Conservation (phyloP, 2,113 vertebrate genomes). For the Petaurus breviceps region DNA sequence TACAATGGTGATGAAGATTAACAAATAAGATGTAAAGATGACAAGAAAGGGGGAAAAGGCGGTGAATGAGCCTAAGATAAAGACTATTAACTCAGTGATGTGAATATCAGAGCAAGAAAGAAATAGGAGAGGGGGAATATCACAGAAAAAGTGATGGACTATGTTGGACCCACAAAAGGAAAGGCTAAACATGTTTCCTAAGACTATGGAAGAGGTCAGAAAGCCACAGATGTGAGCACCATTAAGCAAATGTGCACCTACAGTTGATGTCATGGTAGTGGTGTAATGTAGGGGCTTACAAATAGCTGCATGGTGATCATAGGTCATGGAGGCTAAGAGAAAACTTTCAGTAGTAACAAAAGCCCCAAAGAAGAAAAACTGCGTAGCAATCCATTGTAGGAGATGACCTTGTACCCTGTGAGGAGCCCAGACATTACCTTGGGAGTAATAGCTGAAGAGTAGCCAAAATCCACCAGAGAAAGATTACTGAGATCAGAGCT, state of each 20-base stretch:
- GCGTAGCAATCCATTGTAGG: not conserved
- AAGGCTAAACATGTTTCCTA: not conserved
- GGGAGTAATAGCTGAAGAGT: not conserved
- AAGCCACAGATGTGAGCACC: not conserved
- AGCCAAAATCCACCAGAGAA: not conserved
- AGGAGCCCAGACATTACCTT: not conserved
- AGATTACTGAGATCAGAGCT: not conserved
- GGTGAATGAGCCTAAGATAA: not conserved
- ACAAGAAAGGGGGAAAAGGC: not conserved
- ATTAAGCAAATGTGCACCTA: not conserved
- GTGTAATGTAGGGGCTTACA: not conserved
- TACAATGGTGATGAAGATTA: not conserved
- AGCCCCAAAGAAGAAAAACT: not conserved
- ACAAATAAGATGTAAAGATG: not conserved
- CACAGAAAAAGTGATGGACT: not conserved
- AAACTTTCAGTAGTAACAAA: not conserved
- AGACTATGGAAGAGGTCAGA: not conserved
- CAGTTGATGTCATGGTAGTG: not conserved
- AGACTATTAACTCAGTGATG: not conserved
- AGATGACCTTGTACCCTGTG: not conserved
- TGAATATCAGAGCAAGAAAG: not conserved
- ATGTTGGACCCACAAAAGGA: not conserved
- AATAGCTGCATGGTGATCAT: not conserved
- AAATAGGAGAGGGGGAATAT: not conserved
- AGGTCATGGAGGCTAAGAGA: not conserved